A percentile compares a stretch with the other conserved stretches of the same genome.
phyloP scores from a whole-genome alignment of 2,888 invertebrate genomes.

The Pristionchus fissidentatus region DNA sequence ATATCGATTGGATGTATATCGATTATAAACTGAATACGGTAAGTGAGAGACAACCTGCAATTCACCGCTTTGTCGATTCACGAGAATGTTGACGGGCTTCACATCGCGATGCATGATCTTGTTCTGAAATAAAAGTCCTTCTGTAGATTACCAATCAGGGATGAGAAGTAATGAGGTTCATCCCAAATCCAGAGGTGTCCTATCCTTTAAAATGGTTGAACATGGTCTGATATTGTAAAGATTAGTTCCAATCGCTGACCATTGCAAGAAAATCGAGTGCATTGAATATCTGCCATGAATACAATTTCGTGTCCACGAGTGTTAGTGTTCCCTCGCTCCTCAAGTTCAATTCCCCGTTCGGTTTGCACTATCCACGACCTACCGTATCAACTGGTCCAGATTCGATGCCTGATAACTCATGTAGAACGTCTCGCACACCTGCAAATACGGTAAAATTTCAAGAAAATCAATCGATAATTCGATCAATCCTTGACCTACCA shows the following conservation, averaged over 20 bases:
- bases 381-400: conserved; percentile 24
- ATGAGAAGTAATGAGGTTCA: too few relatives aligned
- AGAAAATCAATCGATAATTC: not conserved
- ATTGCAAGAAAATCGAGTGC: conserved; percentile 30
- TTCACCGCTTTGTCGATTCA: conserved; percentile 15
- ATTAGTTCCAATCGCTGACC: too few relatives aligned
- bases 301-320: conserved; percentile 17
- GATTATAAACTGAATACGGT: not conserved
- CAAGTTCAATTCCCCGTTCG: not conserved
- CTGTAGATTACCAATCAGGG: too few relatives aligned
- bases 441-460: too few relatives aligned
- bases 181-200: too few relatives aligned
- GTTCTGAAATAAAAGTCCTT: not conserved
- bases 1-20: not conserved
- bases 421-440: conserved; percentile 25
- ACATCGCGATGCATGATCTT: conserved; percentile 38
- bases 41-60: not conserved
- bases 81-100: conserved; percentile 35
- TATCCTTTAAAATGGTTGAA: not conserved
- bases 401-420: conserved; percentile 2
- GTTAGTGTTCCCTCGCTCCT: conserved; percentile 7
- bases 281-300: conserved; percentile 29
- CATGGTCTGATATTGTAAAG: too few relatives aligned
- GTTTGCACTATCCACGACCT: not conserved
- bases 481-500: not conserved